These are phyloP conservation scores for Drosophila villosipedis DNA, from an alignment of 2,888 invertebrate species.

Conservation along the genomic window DNA sequence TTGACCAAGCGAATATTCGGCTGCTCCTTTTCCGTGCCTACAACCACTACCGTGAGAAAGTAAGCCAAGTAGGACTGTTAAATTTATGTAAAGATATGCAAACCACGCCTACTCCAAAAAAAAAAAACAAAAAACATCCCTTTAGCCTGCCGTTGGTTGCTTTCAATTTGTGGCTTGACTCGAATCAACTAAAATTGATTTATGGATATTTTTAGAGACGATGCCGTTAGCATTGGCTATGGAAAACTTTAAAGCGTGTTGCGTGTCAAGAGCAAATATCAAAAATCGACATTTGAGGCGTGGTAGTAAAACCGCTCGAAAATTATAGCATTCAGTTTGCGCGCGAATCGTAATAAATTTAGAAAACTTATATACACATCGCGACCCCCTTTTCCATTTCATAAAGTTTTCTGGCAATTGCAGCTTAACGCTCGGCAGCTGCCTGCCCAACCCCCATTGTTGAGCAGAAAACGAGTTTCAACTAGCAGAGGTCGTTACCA, in stretches of 20 bases:
- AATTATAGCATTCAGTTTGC: conserved; percentile 79
- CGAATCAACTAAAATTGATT: conserved; percentile 74
- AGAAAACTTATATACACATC: conserved; percentile 76
- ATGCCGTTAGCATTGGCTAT: conserved; percentile 7
- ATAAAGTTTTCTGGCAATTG: conserved; percentile 70
- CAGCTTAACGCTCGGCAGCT: conserved; percentile 50
- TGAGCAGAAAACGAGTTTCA: conserved; percentile 60
- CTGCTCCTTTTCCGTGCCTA: background rate
- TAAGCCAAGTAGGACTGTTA: conserved; percentile 64
- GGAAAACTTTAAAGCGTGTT: conserved; percentile 74
- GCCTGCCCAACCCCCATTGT: conserved; percentile 36
- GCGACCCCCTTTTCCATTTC: conserved; percentile 52
- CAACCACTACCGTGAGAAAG: conserved; percentile 31
- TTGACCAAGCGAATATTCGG: conserved; percentile 73
- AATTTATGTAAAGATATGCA: conserved; percentile 74
- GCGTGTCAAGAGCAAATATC: conserved; percentile 80
- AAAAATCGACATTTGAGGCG: conserved; percentile 78
- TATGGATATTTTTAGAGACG: conserved; percentile 76
- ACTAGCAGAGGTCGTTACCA: conserved; percentile 77
- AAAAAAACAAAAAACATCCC: background rate
- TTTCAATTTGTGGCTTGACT: conserved; percentile 68
- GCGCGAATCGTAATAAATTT: conserved; percentile 79
- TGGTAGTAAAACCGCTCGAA: conserved; percentile 78
- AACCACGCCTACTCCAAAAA: conserved; percentile 31
- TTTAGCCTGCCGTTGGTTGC: conserved; percentile 23